A percentile compares a stretch with the other conserved stretches of the same genome.
Conservation (phyloP, 2,113 vertebrate genomes). For the Rhineura floridana region DNA sequence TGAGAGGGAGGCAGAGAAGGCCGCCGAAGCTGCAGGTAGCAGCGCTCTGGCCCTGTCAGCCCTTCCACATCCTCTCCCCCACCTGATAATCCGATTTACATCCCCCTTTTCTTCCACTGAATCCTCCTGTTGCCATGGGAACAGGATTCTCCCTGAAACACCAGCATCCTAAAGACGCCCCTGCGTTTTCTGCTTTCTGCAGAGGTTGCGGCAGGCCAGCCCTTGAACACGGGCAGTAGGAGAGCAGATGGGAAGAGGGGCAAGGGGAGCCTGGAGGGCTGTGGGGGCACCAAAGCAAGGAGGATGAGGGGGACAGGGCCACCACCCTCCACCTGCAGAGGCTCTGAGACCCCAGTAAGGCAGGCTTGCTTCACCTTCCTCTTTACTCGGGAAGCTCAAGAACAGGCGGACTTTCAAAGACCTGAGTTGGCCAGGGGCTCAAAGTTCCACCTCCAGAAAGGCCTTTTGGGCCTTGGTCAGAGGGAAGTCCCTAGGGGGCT, state of each 20-base stretch:
- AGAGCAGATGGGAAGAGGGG: background rate
- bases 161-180: conserved; percentile 64
- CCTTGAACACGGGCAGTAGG: background rate
- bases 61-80: conserved; percentile 15
- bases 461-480: background rate
- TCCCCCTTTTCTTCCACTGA: conserved; percentile 85
- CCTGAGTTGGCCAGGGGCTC: background rate
- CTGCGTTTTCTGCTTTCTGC: conserved; percentile 3
- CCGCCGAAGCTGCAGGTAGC: background rate
- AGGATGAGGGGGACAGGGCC: background rate
- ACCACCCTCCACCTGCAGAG: background rate
- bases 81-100: conserved; percentile 84
- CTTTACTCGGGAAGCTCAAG: background rate
- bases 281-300: background rate
- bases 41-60: background rate
- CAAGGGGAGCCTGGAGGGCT: background rate
- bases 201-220: background rate
- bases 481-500: no score
- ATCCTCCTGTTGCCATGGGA: conserved; percentile 92
- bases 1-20: background rate
- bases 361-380: background rate
- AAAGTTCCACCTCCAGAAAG: background rate
- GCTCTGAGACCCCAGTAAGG: no score
- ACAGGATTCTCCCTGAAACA: conserved; percentile 83
- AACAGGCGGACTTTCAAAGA: background rate